phyloP scores from a whole-genome alignment of 2,888 invertebrate genomes.

The Fabriciana adippe region DNA sequence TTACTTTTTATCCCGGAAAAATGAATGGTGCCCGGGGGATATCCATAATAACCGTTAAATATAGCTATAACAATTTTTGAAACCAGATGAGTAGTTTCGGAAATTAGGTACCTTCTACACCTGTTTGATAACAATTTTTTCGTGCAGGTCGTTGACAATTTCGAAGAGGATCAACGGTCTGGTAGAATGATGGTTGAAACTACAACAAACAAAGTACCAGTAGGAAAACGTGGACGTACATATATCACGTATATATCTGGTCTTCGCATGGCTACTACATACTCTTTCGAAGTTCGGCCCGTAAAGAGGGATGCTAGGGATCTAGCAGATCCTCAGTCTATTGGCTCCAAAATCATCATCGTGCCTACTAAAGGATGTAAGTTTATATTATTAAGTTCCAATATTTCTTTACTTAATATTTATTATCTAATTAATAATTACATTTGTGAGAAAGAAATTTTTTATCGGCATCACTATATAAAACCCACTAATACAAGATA shows the following conservation, averaged over 20 bases:
- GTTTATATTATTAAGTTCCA: conserved; percentile 52
- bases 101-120: too few relatives aligned
- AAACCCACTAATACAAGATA: neutral
- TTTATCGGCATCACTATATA: neutral
- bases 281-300: conserved; percentile 89
- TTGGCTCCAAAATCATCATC: conserved; percentile 86
- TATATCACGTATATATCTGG: conserved; percentile 85
- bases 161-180: conserved; percentile 57
- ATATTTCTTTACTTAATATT: too few relatives aligned
- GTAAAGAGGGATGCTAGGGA: conserved; percentile 78
- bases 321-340: conserved; percentile 77
- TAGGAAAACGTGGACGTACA: conserved; percentile 55
- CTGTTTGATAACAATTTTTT: neutral
- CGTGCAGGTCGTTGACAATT: conserved; percentile 64
- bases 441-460: neutral
- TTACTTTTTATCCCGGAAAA: too few relatives aligned
- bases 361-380: conserved; percentile 93
- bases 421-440: conserved; percentile 8
- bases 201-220: conserved; percentile 48
- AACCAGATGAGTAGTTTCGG: too few relatives aligned
- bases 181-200: conserved; percentile 46
- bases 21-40: too few relatives aligned
- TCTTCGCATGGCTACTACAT: conserved; percentile 91
- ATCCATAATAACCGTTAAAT: neutral
- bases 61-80: neutral